phyloP scores from a whole-genome alignment of 1,140 invertebrate genomes.

The Spodoptera frugiperda region DNA sequence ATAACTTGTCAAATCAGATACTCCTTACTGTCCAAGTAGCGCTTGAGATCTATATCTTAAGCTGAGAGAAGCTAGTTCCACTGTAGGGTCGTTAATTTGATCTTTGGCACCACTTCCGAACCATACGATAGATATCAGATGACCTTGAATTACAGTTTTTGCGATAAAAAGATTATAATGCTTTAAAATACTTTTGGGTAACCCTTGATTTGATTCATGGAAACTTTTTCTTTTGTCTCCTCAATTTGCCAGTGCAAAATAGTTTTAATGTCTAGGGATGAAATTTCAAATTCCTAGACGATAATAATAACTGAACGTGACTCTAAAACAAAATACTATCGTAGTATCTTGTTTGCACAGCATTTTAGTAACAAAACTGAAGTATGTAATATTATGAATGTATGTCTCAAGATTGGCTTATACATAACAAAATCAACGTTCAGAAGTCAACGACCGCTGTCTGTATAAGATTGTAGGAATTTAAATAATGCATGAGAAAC shows the following conservation, averaged over 20 bases:
- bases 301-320: too few species aligned
- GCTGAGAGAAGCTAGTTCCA: conserved; percentile 22
- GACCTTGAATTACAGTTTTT: too few species aligned
- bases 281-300: too few species aligned
- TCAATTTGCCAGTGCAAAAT: too few species aligned
- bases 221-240: too few species aligned
- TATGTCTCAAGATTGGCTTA: conserved; percentile 27
- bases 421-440: conserved; percentile 30
- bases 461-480: conserved; percentile 3
- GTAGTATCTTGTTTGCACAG: neutral
- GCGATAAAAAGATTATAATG: too few species aligned
- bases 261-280: too few species aligned
- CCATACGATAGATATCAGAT: conserved; percentile 25
- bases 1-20: conserved; percentile 15
- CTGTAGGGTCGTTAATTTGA: neutral
- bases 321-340: too few species aligned
- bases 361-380: neutral
- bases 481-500: conserved; percentile 18
- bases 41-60: conserved; percentile 29
- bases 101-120: neutral
- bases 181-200: too few species aligned
- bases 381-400: too few species aligned
- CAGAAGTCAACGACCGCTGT: conserved; percentile 23
- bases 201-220: too few species aligned
- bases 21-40: conserved; percentile 2